phyloP scores from a whole-genome alignment of 2,888 invertebrate genomes.

The Thumatha senex region DNA sequence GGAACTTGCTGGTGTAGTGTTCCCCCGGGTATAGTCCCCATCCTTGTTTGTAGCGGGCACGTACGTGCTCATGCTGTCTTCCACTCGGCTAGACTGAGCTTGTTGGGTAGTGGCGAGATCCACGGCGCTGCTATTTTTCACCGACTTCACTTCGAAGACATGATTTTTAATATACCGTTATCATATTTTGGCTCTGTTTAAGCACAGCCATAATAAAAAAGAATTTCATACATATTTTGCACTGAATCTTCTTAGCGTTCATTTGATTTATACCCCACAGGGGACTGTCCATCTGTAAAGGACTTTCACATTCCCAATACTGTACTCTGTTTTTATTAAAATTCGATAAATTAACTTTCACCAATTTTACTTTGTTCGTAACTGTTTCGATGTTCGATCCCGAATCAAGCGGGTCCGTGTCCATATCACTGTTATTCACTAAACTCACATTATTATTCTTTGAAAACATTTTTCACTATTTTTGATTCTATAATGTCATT shows the following conservation, averaged over 20 bases:
- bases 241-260: too few species aligned
- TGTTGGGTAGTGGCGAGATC: not conserved
- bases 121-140: not conserved
- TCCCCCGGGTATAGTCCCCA: not conserved
- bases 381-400: not conserved
- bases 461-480: not conserved
- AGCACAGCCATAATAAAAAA: not conserved
- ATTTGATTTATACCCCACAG: too few species aligned
- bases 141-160: not conserved
- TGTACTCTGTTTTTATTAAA: too few species aligned
- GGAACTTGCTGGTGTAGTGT: too few species aligned
- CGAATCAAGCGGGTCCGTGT: not conserved
- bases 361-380: not conserved
- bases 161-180: too few species aligned
- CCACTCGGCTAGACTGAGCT: not conserved
- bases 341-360: too few species aligned
- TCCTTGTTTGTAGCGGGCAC: not conserved
- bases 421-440: not conserved
- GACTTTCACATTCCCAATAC: not conserved
- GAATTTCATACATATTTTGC: too few species aligned
- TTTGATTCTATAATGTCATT: not conserved
- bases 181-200: too few species aligned
- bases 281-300: too few species aligned
- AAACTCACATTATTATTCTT: not conserved
- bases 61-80: not conserved